A percentile compares a stretch with the other conserved stretches of the same genome.
These are phyloP conservation scores for Elephas maximus DNA, from an alignment of 2,113 vertebrate species.

Conservation along the genomic window DNA sequence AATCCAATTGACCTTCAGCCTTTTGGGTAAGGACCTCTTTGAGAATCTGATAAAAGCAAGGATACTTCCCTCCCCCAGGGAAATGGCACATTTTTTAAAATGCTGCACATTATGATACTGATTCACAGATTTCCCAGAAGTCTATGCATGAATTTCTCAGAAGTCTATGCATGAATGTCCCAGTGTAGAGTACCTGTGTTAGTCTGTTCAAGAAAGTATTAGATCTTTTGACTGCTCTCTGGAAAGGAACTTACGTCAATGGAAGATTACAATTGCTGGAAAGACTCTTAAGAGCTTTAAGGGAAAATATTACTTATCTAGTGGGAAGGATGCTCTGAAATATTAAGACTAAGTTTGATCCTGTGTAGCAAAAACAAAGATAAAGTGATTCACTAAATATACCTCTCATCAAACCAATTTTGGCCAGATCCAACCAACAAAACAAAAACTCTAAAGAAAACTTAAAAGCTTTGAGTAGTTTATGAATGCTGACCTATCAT, in stretches of 20 bases:
- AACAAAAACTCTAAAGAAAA: not conserved
- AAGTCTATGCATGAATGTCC: not conserved
- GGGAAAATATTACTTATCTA: not conserved
- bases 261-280: not conserved
- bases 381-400: not conserved
- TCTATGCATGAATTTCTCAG: not conserved
- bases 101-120: not conserved
- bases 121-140: not conserved
- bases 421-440: not conserved
- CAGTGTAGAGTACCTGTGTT: not conserved
- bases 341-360: conserved; percentile 12
- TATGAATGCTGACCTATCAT: not conserved
- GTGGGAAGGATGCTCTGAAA: not conserved
- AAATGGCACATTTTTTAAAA: not conserved
- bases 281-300: conserved; percentile 27
- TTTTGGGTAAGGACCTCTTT: not conserved
- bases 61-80: not conserved
- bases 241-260: not conserved
- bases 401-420: not conserved
- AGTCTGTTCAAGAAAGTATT: not conserved
- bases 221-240: not conserved
- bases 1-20: not conserved
- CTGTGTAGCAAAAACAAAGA: conserved; percentile 24
- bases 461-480: not conserved
- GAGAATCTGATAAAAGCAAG: not conserved